Evolutionary conservation across 2,888 invertebrate genomes (phyloP), one percentile per base, ranked within the genome.

Genomic region (Plagodis dolabraria): DNA sequence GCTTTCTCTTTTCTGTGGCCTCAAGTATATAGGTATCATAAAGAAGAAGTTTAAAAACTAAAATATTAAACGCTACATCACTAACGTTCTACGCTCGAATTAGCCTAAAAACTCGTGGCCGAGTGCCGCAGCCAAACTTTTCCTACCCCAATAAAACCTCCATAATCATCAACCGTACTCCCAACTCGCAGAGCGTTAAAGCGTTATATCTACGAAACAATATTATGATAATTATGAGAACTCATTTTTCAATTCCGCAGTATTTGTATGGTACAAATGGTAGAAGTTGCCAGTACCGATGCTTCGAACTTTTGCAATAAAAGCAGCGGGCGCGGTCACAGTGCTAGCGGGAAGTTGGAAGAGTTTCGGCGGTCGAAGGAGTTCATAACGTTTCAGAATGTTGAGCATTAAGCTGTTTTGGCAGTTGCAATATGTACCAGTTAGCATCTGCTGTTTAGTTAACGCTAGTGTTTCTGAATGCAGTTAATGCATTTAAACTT

Each of bases 251-350:
- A 86, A 85, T 87, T 84, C 69, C 47, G 33, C 50, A 48, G 69
- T 83, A 83, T 85, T 85, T 86, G 85, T 86, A 82, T 80, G 77
- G 81, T 67, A 75, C 82, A 80, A 86, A 87, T 83, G 82, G 81
- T 62, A 63, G 71, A 83, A 86, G 53, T 61, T 57, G 12, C 48
- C 9, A 40, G 40, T 40, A 40, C 40, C 45, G 7, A n/a, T 51
- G 38, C 82, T 82, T 85, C 74, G 75, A 89, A 89, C 85, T 89
- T 89, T 84, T 61, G 85, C 83, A 86, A 87, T 88, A 87, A 87
- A 87, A 83, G 72, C 71, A 49, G 35, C 51, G 11, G 68, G 75
- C 70, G 60, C 2, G 70, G 69, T 36, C 22, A 12, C 42, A 79
- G 63, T 72, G 71, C 5, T 0, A 38, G 72, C 71, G 71, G 44